phyloP scores from a whole-genome alignment of 2,888 invertebrate genomes.

The Bruchidius siliquastri region DNA sequence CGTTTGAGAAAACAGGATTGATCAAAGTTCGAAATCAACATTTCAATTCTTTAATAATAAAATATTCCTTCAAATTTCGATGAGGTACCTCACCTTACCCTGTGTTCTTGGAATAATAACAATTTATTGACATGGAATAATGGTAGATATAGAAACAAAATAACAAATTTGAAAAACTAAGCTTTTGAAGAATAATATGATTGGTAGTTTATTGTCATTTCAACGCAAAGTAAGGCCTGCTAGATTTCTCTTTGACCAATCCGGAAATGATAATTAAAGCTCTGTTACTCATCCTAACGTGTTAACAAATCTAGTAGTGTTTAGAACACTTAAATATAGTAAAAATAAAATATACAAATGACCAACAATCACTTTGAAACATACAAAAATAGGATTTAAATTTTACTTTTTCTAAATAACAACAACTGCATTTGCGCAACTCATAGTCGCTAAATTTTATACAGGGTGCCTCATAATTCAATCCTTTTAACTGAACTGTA shows the following conservation, averaged over 20 bases:
- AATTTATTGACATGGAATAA: too few relatives aligned
- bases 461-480: neutral
- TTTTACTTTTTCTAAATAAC: neutral
- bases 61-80: too few relatives aligned
- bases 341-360: constrained; percentile 41
- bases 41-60: too few relatives aligned
- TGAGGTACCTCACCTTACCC: too few relatives aligned
- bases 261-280: constrained; percentile 44
- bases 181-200: too few relatives aligned
- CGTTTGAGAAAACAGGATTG: neutral
- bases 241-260: constrained; percentile 28
- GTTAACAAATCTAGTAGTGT: constrained; percentile 35
- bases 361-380: constrained; percentile 35
- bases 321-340: constrained; percentile 30
- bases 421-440: neutral
- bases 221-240: too few relatives aligned
- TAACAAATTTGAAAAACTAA: too few relatives aligned
- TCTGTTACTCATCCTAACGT: constrained; percentile 41
- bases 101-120: too few relatives aligned
- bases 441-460: neutral
- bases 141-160: too few relatives aligned
- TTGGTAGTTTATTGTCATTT: too few relatives aligned
- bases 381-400: constrained; percentile 43
- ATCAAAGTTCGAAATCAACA: neutral
- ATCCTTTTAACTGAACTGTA: too few relatives aligned